phyloP scores from a whole-genome alignment of 2,888 invertebrate species.

The Acleris cristana region DNA sequence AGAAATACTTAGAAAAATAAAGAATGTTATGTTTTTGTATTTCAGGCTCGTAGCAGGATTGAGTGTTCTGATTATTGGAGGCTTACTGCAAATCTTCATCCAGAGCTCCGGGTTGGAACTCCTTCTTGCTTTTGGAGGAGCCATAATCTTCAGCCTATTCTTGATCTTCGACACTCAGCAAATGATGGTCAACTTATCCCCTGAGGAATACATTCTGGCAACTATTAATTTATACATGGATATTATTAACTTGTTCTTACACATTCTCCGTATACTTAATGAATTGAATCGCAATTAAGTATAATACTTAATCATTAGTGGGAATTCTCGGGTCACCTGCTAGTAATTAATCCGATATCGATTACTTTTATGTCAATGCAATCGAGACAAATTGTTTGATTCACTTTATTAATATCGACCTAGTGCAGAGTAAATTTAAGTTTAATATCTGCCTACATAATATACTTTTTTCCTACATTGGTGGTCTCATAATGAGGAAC shows the following conservation, averaged over 20 bases:
- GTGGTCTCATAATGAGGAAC: too few species aligned
- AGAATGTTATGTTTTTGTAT: constrained; percentile 35
- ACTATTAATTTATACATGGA: constrained; percentile 94
- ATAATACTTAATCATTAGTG: too few species aligned
- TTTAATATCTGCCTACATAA: too few species aligned
- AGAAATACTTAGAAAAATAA: too few species aligned
- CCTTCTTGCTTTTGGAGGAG: constrained; percentile 88
- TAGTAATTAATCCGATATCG: too few species aligned
- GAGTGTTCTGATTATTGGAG: constrained; percentile 87
- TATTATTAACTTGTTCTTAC: constrained; percentile 92
- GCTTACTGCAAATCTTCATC: constrained; percentile 89
- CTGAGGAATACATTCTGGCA: constrained; percentile 94
- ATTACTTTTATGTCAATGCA: too few species aligned
- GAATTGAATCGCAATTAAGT: constrained; percentile 81
- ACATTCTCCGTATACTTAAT: constrained; percentile 90
- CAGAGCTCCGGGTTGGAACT: constrained; percentile 89
- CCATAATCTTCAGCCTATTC: constrained; percentile 90
- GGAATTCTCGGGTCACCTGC: too few species aligned
- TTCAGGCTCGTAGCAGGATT: constrained; percentile 87
- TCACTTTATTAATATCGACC: too few species aligned
- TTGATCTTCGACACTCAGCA: constrained; percentile 93
- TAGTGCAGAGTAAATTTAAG: too few species aligned
- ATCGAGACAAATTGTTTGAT: too few species aligned
- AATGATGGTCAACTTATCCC: constrained; percentile 90
- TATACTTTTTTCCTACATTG: too few species aligned